Evolutionary conservation across 2,888 invertebrate species (phyloP).

Genomic region (Amorpha juglandis): DNA sequence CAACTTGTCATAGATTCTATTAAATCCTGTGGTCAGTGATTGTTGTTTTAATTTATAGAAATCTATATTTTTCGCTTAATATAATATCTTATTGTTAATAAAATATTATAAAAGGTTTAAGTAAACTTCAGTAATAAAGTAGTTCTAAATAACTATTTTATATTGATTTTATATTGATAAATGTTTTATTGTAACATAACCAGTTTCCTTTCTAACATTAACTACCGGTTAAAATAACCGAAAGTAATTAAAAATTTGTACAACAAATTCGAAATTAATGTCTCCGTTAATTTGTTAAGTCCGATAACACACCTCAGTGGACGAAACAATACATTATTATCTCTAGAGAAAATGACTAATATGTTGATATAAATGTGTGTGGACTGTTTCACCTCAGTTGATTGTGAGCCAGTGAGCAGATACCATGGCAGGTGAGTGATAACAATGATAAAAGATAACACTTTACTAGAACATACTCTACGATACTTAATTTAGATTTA

Average conservation of each 20-base stretch:
- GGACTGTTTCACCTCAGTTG: constrained; percentile 35
- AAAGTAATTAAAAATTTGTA: neutral
- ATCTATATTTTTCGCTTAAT: neutral
- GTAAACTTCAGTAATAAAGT: too few species aligned
- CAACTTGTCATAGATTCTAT: constrained; percentile 50
- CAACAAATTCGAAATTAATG: constrained; percentile 1
- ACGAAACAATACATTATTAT: constrained; percentile 33
- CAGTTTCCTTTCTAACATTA: too few species aligned
- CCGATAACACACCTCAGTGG: neutral
- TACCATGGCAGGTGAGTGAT: constrained; percentile 59
- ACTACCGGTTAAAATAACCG: neutral
- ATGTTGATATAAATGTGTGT: constrained; percentile 45
- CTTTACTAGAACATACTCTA: constrained; percentile 23
- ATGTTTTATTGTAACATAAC: neutral
- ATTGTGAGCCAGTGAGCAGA: constrained; percentile 40
- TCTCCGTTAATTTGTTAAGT: neutral
- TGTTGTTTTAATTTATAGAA: too few species aligned
- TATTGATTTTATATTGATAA: too few species aligned
- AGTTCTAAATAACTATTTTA: too few species aligned
- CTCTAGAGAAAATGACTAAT: constrained; percentile 42
- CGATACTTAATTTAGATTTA: neutral
- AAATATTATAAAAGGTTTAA: neutral
- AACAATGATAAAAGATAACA: constrained; percentile 26
- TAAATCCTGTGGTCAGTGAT: constrained; percentile 49
- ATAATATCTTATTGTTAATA: neutral